Evolutionary conservation across 2,113 vertebrate species (phyloP).

Genomic region (Miniopterus natalensis): DNA sequence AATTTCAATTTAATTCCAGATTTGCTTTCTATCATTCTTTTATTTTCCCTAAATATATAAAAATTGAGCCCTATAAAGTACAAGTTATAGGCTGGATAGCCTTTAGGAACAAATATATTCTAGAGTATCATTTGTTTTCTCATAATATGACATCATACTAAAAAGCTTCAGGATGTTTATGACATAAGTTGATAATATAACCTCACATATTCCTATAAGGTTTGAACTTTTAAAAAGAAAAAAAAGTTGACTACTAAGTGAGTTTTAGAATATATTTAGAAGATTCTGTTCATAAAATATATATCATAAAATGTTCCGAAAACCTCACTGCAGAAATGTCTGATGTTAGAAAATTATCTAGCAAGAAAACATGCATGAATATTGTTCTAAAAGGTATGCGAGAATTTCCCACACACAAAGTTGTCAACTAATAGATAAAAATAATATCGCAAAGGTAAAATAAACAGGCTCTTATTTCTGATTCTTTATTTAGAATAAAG

Average conservation of each 20-base stretch:
- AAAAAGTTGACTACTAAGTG: background rate
- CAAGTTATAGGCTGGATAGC: background rate
- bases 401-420: background rate
- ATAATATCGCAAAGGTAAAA: conserved; percentile 15
- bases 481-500: conserved; percentile 48
- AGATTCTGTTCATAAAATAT: conserved; percentile 72
- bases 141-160: conserved; percentile 36
- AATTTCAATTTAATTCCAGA: background rate
- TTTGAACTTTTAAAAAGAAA: conserved; percentile 43
- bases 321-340: conserved; percentile 43
- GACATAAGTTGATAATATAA: conserved; percentile 52
- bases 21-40: conserved; percentile 54
- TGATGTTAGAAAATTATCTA: conserved; percentile 69
- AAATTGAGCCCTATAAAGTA: conserved; percentile 24
- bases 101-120: conserved; percentile 50
- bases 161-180: conserved; percentile 60
- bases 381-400: conserved; percentile 33
- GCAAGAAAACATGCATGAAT: conserved; percentile 46
- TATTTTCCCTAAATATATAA: conserved; percentile 56
- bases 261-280: conserved; percentile 55
- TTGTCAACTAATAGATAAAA: conserved; percentile 58
- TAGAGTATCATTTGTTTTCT: background rate
- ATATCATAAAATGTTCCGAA: conserved; percentile 70
- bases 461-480: conserved; percentile 29
- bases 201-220: conserved; percentile 43